Base-by-base conservation (phyloP, 2,888 invertebrate species). In the Lingula anatina region DNA sequence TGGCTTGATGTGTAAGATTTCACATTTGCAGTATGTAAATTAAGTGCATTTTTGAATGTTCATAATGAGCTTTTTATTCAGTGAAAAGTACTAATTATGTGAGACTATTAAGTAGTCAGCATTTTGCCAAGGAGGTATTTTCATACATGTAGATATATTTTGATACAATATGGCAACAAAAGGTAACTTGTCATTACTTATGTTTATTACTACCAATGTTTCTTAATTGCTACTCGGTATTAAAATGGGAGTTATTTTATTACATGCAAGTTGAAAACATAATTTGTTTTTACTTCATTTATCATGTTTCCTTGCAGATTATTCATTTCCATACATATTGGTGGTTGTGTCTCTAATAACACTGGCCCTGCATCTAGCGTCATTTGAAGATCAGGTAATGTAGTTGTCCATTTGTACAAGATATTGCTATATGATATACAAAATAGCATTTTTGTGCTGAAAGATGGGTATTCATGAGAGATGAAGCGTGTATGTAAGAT, bases 321-420 rank as follows among this genome's bases (percentile, higher is more conserved):
- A 89, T 73, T 86, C 91, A 0, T 96, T 92, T 77, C 94, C 96
- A 0, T 94, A 92, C 76, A 85, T 95, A 55, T 86, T 91, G 36
- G 87, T 96, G 46, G 87, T 92, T 52, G 82, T 91, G 61, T 94
- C 95, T 3, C 88, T 95, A 75, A 85, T 94, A 69, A 90, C 94
- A 9, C 91, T 88, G 76, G 94, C 95, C 2, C 87, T 89, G 4
- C 94, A 95, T 77, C 90, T 94, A 78, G 89, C 95, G 0, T 83
- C 86, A 51, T 88, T 89, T 76, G 78, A 88, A 35, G 88, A 93
- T 70, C 93, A 93, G 81, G 82, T 83, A 75, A 61, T 9, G n/a
- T n/a, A n/a, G 53, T 46, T 1, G 21, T 12, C 23, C 9, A 21
- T 31, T 2, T 26, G 5, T 38, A 24, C 15, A 20, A 36, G 4